A percentile compares a stretch with the other conserved stretches of the same genome.
These are phyloP conservation scores for Cyclophora punctaria DNA, from an alignment of 2,888 invertebrate genomes.

Conservation along the genomic window DNA sequence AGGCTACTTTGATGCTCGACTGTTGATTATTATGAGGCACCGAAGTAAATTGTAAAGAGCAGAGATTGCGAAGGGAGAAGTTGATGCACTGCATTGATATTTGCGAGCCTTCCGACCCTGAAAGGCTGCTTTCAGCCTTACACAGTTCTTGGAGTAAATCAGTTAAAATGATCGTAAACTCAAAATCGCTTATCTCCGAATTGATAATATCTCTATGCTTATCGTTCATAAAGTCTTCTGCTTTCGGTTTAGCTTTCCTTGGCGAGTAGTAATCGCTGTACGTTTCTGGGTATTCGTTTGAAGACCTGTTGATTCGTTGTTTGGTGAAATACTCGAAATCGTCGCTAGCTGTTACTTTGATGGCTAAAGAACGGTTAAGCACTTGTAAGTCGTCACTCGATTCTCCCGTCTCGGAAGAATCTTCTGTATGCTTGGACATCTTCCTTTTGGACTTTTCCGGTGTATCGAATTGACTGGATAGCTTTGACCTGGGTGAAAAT, in stretches of 20 bases:
- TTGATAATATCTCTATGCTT: constrained; percentile 68
- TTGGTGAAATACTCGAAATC: constrained; percentile 77
- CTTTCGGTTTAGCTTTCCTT: constrained; percentile 56
- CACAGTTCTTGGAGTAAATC: constrained; percentile 71
- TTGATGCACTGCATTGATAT: constrained; percentile 76
- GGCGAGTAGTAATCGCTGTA: constrained; percentile 47
- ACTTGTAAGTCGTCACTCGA: constrained; percentile 68
- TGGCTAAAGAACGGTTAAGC: constrained; percentile 65
- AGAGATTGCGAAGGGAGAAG: constrained; percentile 76
- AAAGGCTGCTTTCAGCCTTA: constrained; percentile 66
- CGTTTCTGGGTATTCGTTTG: constrained; percentile 48
- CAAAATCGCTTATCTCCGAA: constrained; percentile 68
- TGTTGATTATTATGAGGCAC: constrained; percentile 54
- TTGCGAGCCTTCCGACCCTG: constrained; percentile 69
- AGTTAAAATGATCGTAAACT: constrained; percentile 70
- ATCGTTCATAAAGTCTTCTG: constrained; percentile 72
- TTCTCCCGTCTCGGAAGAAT: constrained; percentile 62
- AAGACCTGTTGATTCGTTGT: constrained; percentile 35
- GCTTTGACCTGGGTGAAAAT: constrained; percentile 32
- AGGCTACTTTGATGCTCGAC: constrained; percentile 69
- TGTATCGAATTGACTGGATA: constrained; percentile 31
- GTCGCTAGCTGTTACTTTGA: constrained; percentile 75
- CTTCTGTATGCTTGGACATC: constrained; percentile 31
- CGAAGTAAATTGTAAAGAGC: constrained; percentile 76
- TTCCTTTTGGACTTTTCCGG: constrained; percentile 37